Base-by-base conservation (phyloP, 2,113 vertebrate species). In the Notarius lentiginosus region DNA sequence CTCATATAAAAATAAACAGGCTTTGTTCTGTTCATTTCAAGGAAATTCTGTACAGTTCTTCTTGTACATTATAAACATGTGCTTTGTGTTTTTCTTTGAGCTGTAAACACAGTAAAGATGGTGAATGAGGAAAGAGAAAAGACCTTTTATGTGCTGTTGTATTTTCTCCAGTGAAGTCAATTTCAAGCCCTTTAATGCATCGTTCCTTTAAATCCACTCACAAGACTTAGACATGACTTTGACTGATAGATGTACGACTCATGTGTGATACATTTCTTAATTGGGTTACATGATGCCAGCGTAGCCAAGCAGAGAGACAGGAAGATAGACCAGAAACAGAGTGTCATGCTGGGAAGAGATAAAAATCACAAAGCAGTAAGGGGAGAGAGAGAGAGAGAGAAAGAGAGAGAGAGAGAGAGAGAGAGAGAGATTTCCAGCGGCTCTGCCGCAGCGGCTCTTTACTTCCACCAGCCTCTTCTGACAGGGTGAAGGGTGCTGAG, bases 401-500 rank as follows among this genome's bases (percentile, higher is more conserved):
- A 87, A 88, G 84, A 79, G 75, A 68, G 83, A 20, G 34, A 47
- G 8, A 73, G 70, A 41, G 79, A 72, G 34, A 8, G 53, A 63
- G 17, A 58, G 41, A 70, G 63, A 68, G 73, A 88, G 84, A 9
- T 68, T 68, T 63, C 10, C n/a, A 86, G 47, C 41, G 27, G 24
- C 53, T 88, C 79, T 77, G 87, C 76, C 61, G 88, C 88, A 84
- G 87, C 80, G 53, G 76, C 84, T 91, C 86, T 83, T 76, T 24
- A 76, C 73, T 61, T 86, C 30, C 66, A 66, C 84, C 55, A 58
- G 88, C 90, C 60, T 87, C 88, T 88, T 88, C 82, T 90, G 76
- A 51, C 85, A 83, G 86, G 92, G 41, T 87, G 47, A 93, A 76
- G 88, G 88, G 77, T 82, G 73, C 86, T 0, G 84, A 89, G 49